Evolutionary conservation across 2,113 vertebrate species (phyloP).

Genomic region (Pteropus alecto): DNA sequence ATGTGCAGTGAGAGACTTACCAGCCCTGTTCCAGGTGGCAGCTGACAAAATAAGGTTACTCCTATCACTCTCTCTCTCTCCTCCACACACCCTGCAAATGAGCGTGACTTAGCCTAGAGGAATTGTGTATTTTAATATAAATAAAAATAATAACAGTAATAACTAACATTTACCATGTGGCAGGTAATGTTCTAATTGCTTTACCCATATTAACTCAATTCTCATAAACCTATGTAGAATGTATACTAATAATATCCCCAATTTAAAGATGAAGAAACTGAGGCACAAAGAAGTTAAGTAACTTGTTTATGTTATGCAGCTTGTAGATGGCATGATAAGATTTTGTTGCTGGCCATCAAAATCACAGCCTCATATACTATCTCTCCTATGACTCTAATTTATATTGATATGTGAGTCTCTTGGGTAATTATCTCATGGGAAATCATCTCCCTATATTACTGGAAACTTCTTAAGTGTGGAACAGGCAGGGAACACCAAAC

Average conservation of each 20-base stretch:
- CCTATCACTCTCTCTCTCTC: background rate
- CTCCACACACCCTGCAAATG: background rate
- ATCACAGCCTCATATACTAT: background rate
- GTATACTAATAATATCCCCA: background rate
- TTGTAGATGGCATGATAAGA: background rate
- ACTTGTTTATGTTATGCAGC: background rate
- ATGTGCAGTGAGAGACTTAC: background rate
- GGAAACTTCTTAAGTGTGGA: background rate
- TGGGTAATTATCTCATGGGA: background rate
- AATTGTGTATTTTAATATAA: background rate
- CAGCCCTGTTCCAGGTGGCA: background rate
- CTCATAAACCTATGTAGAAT: background rate
- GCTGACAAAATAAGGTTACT: background rate
- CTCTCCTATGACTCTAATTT: background rate
- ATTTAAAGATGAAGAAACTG: background rate
- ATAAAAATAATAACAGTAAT: background rate
- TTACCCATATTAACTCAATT: background rate
- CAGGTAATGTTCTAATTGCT: background rate
- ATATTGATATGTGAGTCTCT: background rate
- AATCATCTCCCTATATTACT: background rate
- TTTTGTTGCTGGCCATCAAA: background rate
- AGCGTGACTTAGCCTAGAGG: background rate
- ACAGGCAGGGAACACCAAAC: background rate
- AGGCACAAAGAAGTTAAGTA: background rate
- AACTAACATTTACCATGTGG: background rate